Evolutionary conservation across 2,797 vertebrate species (phyloP).

Genomic region (Enteromius radiatus): DNA sequence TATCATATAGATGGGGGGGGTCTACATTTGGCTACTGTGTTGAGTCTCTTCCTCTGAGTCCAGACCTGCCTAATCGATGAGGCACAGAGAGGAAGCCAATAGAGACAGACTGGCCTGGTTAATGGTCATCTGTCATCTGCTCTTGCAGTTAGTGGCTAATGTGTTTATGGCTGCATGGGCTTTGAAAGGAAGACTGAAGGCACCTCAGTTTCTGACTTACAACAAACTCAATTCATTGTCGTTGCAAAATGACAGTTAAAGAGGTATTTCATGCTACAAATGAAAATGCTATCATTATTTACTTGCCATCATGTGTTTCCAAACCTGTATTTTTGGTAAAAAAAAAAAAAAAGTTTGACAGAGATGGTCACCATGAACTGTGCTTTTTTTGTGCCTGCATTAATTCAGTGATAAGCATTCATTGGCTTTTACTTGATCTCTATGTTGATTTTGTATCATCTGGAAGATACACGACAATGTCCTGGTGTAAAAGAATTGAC

Average conservation of each 20-base stretch:
- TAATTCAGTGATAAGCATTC: neutral
- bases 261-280: neutral
- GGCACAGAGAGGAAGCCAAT: conserved; percentile 56
- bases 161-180: conserved; percentile 67
- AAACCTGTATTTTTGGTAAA: neutral
- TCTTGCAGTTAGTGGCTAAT: conserved; percentile 71
- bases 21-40: conserved; percentile 65
- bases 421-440: neutral
- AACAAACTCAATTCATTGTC: neutral
- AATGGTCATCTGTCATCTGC: conserved; percentile 75
- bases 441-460: neutral
- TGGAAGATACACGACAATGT: neutral
- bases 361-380: neutral
- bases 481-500: neutral
- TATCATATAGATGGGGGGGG: conserved; percentile 70
- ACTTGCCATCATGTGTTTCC: neutral
- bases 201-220: conserved; percentile 3
- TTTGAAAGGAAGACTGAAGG: conserved; percentile 37
- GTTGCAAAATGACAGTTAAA: neutral
- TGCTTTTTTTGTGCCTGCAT: no score
- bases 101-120: conserved; percentile 69
- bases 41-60: conserved; percentile 57
- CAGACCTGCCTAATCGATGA: conserved; percentile 75
- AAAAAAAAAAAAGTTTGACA: neutral
- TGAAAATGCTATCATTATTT: neutral